Conservation (phyloP, 2,888 invertebrate species). For the Ernsta delagoae region DNA sequence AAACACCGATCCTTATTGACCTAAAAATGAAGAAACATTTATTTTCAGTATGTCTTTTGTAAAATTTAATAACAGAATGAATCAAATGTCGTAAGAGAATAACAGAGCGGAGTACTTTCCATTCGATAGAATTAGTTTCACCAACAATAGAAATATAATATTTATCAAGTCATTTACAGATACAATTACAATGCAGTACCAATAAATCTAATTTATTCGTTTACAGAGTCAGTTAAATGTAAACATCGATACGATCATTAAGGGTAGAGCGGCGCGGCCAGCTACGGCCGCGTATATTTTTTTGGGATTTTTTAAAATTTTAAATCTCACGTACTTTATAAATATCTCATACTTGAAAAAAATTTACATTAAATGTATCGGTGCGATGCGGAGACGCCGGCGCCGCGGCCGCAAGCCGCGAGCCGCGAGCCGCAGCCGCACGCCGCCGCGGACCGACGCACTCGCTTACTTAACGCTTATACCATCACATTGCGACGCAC, state of each 20-base stretch:
- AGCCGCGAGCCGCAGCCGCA: constrained; percentile 47
- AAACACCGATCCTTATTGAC: constrained; percentile 86
- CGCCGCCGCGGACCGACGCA: no score
- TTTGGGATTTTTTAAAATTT: constrained; percentile 70
- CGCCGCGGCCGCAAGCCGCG: constrained; percentile 55
- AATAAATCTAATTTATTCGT: constrained; percentile 82
- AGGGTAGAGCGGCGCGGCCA: constrained; percentile 43
- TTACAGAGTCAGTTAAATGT: constrained; percentile 78
- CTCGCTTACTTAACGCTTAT: no score
- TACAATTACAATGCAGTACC: constrained; percentile 78
- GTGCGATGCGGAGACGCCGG: constrained; percentile 64
- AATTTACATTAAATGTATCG: constrained; percentile 81
- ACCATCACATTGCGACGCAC: no score
- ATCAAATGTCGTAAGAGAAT: constrained; percentile 78
- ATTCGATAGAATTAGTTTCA: constrained; percentile 78
- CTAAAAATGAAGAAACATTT: constrained; percentile 91
- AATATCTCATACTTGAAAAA: constrained; percentile 84
- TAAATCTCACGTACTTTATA: constrained; percentile 82
- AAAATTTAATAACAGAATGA: constrained; percentile 85
- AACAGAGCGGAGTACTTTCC: constrained; percentile 81
- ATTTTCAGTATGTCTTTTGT: constrained; percentile 89
- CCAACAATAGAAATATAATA: constrained; percentile 83
- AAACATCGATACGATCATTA: constrained; percentile 70
- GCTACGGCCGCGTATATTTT: constrained; percentile 64
- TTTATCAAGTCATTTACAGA: constrained; percentile 82